Base-by-base conservation (phyloP, 2,888 invertebrate genomes). In the Thalpophila matura region DNA sequence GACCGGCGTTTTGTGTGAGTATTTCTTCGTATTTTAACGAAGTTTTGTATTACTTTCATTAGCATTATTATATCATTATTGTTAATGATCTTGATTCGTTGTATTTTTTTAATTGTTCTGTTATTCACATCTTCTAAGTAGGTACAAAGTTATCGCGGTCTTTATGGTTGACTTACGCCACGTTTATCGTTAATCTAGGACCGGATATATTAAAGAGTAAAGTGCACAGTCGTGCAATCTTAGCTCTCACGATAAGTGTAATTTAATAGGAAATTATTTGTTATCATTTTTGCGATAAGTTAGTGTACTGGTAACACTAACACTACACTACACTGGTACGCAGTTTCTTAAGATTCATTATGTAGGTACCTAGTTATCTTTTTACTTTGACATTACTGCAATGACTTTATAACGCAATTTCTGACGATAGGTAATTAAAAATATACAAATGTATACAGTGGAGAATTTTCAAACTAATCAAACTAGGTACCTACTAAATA, bases 1-100 rank as follows among this genome's bases (percentile, higher is more conserved):
- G 57, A 75, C 86, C 87, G 88, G 89, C 72, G 70, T 86, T 84
- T 84, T 84, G 55, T 50, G 84, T 71, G 20, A 71, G 53, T 76
- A 55, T 10, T 29, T 27, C 7, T 18, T 49, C 6, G 80, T 83
- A 81, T 61, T 74, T 60, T 46, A 37, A 59, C 18, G 5, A 69
- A 69, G 49, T 80, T 66, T 45, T 22, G 14, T 37, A 4, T n/a
- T 60, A 35, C 10, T 59, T 46, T 37, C 35, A 6, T 14, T 43
- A 29, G 9, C 22, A 40, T 33, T 40, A 37, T 5, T 31, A 59
- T 59, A n/a, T n/a, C n/a, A n/a, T n/a, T n/a, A n/a, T 38, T 47
- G 10, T 50, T 33, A 42, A 40, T 38, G 9, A 24, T 3, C 1
- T 29, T 14, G 10, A 16, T 22, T 50, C 4, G 1, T 38, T 37